phyloP scores from a whole-genome alignment of 2,888 invertebrate genomes.

The Esperia sulphurella region DNA sequence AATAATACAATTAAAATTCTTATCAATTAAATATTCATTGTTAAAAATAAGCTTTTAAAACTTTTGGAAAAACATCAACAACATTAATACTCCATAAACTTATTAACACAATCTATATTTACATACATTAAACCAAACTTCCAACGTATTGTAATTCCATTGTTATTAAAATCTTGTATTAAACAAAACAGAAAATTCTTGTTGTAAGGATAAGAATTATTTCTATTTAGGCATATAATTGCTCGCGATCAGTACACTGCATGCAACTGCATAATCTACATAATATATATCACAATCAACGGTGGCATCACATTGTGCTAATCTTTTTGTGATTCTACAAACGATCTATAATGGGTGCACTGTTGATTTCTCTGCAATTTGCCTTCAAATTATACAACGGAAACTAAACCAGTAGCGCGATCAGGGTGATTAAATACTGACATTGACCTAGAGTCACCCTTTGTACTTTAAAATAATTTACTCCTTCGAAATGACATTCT shows the following conservation, averaged over 20 bases:
- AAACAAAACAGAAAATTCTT: conserved; percentile 6
- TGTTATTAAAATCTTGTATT: no score
- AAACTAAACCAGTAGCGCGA: background rate
- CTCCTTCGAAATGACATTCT: no score
- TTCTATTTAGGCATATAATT: conserved; percentile 10
- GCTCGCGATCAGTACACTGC: conserved; percentile 4
- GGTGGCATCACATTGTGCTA: conserved; percentile 12
- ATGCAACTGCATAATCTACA: conserved; percentile 13
- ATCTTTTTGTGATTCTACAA: background rate
- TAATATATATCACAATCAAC: conserved; percentile 25
- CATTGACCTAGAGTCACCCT: background rate
- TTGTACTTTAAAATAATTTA: background rate
- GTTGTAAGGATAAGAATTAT: no score
- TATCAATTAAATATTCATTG: conserved; percentile 17
- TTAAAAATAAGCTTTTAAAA: conserved; percentile 8
- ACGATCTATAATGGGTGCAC: background rate
- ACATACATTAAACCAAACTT: conserved; percentile 11
- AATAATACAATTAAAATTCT: conserved; percentile 15
- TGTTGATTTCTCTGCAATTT: background rate
- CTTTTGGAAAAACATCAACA: conserved; percentile 23
- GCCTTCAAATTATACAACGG: background rate
- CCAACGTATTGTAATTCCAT: background rate
- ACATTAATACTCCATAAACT: conserved; percentile 22
- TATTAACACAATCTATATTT: conserved; percentile 15
- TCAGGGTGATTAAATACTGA: background rate